Base-by-base conservation (phyloP, 2,797 vertebrate species). In the Varecia variegata region DNA sequence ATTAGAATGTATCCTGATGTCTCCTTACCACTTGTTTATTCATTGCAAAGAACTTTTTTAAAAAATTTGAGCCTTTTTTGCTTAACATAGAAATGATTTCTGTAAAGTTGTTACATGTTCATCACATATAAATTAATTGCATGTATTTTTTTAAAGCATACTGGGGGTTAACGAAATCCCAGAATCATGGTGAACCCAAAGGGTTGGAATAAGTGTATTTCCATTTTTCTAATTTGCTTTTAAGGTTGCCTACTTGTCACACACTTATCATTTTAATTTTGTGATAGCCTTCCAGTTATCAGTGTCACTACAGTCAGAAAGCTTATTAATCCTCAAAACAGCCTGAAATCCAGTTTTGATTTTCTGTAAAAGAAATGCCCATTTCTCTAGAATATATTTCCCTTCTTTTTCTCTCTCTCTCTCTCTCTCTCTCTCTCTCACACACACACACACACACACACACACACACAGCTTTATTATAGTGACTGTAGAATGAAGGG, bases 361-460 rank as follows among this genome's bases (percentile, higher is more conserved):
- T 80, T 95, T 40, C 79, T 92, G 23, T 2, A 82, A 82, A 94
- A 96, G 30, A 56, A 96, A 84, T 92, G 40, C 43, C n/a, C 43
- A 50, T 91, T 94, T 96, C 62, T 94, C n/a, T 85, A 73, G 62
- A 71, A 68, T 91, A 88, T 65, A 40, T 71, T 95, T 87, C 30
- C 13, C 60, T 15, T 8, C 13, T 4, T 25, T 13, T 30, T 13
- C 27, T 70, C n/a, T 5, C 10, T 52, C 17, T 52, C 50, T 52
- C 50, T 52, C 50, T 47, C 13, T 47, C 47, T 47, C 47, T 47
- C 47, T 47, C 47, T 47, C 47, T 47, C 47, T 4, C 12, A 0
- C 47, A 43, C 13, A 45, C 5, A 71, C 9, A 60, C 6, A 20
- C 10, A 7, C 40, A 81, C 12, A 23, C 30, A 25, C 7, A 70